These are phyloP conservation scores for Gorilla gorilla DNA, from an alignment of 2,113 vertebrate species.

Conservation along the genomic window DNA sequence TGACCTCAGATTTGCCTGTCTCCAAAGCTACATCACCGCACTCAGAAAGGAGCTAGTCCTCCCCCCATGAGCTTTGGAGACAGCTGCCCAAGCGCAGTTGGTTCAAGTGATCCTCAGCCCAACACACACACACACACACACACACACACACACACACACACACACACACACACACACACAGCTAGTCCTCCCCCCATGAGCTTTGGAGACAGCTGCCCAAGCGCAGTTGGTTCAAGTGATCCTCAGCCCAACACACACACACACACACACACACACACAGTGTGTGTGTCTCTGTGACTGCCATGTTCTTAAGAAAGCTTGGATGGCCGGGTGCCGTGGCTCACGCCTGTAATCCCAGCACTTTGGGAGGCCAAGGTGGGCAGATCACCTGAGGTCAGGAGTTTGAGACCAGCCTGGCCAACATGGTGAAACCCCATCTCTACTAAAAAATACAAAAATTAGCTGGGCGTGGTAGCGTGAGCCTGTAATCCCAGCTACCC, in stretches of 20 bases:
- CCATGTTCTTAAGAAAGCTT: neutral
- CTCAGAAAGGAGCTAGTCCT: neutral
- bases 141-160: too few relatives aligned
- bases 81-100: neutral
- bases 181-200: neutral
- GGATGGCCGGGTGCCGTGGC: too few relatives aligned
- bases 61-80: neutral
- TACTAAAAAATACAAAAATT: too few relatives aligned
- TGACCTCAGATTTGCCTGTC: neutral
- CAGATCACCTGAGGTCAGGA: too few relatives aligned
- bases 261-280: too few relatives aligned
- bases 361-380: too few relatives aligned
- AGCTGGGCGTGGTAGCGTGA: too few relatives aligned
- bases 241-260: neutral
- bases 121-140: too few relatives aligned
- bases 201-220: neutral
- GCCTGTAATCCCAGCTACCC: too few relatives aligned
- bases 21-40: neutral
- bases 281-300: neutral
- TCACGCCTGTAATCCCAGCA: too few relatives aligned
- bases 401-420: too few relatives aligned
- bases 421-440: too few relatives aligned
- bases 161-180: neutral
- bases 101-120: neutral
- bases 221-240: neutral